Evolutionary conservation across 2,797 vertebrate species (phyloP).

Genomic region (Epinephelus awoara): DNA sequence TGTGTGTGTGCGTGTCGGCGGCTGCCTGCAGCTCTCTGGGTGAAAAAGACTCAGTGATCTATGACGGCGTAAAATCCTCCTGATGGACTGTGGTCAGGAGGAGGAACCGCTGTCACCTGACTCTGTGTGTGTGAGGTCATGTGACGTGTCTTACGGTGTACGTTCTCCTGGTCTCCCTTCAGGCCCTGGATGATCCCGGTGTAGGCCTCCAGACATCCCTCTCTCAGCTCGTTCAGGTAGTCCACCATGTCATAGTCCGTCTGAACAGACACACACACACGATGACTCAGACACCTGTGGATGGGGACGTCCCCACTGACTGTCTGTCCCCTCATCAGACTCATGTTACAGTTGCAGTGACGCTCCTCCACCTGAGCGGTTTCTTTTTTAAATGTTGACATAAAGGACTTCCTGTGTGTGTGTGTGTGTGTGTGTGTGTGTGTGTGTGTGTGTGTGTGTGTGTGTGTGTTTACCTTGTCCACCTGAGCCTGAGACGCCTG

Average conservation of each 20-base stretch:
- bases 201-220: slow-evolving; percentile 98
- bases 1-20: not conserved
- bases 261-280: slow-evolving; percentile 74
- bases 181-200: slow-evolving; percentile 97
- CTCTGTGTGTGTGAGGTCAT: not conserved
- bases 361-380: no score
- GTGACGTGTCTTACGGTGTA: slow-evolving; percentile 92
- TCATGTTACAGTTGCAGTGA: no score
- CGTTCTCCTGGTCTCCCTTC: slow-evolving; percentile 99
- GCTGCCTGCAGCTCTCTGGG: slow-evolving; percentile 59
- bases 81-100: slow-evolving; percentile 63
- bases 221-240: slow-evolving; percentile 97
- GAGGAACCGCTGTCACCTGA: slow-evolving; percentile 75
- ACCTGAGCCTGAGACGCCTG: slow-evolving; percentile 98
- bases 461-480: slow-evolving; percentile 89
- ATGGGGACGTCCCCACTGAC: no score
- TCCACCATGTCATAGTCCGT: slow-evolving; percentile 99
- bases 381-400: no score
- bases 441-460: not conserved
- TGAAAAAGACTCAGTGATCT: slow-evolving; percentile 75
- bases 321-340: no score
- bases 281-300: not conserved
- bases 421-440: no score
- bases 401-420: no score
- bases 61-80: slow-evolving; percentile 76